These are phyloP conservation scores for Luperina testacea DNA, from an alignment of 2,888 invertebrate genomes.

Conservation along the genomic window DNA sequence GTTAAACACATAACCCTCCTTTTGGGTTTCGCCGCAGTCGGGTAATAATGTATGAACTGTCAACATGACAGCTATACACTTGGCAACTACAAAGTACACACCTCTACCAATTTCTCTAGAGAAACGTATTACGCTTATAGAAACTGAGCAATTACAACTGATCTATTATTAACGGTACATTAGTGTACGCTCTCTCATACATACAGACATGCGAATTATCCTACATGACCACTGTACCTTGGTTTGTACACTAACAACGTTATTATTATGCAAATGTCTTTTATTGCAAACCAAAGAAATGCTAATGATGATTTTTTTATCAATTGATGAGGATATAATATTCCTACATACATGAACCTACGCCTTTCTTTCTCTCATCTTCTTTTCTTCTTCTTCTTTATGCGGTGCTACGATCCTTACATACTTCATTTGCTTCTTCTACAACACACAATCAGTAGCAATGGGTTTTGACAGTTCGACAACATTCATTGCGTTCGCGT, in stretches of 20 bases:
- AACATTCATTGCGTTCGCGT: no score
- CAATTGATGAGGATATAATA: no score
- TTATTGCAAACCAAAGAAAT: slow-evolving; percentile 12
- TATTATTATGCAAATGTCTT: slow-evolving; percentile 29
- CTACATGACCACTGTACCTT: slow-evolving; percentile 65
- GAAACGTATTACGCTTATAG: slow-evolving; percentile 40
- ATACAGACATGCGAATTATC: slow-evolving; percentile 65
- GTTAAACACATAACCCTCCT: no score
- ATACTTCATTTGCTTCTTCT: no score
- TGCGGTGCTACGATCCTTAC: no score
- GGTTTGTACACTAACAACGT: slow-evolving; percentile 42
- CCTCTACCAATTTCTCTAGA: background rate
- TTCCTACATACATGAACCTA: no score
- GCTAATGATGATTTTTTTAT: background rate
- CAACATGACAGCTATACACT: slow-evolving; percentile 1
- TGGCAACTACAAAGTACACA: background rate
- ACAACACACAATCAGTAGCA: no score
- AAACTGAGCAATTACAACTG: slow-evolving; percentile 58
- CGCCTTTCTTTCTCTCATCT: no score
- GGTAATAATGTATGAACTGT: background rate
- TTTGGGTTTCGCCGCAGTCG: no score
- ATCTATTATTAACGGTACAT: slow-evolving; percentile 54
- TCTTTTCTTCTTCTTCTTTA: no score
- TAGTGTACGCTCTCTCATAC: slow-evolving; percentile 35
- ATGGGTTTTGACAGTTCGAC: no score